These are phyloP conservation scores for Xestobium rufovillosum DNA, from an alignment of 2,888 invertebrate species.

Conservation along the genomic window DNA sequence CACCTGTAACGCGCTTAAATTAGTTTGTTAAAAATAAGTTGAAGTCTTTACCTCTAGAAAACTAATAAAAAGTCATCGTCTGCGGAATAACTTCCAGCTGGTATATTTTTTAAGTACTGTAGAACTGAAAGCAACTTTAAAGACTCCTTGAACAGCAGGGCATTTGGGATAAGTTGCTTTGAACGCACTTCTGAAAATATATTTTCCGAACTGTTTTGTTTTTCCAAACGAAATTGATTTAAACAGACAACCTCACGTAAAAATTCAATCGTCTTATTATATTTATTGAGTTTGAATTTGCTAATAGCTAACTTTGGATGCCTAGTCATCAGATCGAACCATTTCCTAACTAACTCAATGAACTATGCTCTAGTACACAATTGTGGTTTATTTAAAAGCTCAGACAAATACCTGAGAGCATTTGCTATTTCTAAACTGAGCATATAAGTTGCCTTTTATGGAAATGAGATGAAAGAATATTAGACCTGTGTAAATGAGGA, in stretches of 20 bases:
- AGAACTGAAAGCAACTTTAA: constrained; percentile 22
- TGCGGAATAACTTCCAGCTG: constrained; percentile 17
- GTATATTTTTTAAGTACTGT: constrained; percentile 17
- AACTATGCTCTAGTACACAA: constrained; percentile 17
- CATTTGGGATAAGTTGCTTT: too few relatives aligned
- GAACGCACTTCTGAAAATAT: constrained; percentile 19
- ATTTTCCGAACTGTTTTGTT: constrained; percentile 24
- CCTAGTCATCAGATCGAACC: constrained; percentile 18
- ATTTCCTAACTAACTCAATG: constrained; percentile 9
- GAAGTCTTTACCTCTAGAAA: too few relatives aligned
- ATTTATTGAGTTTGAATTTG: too few relatives aligned
- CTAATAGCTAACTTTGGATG: constrained; percentile 12
- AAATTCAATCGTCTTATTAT: constrained; percentile 16
- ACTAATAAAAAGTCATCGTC: constrained; percentile 20
- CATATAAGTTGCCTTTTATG: constrained; percentile 24
- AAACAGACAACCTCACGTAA: constrained; percentile 20
- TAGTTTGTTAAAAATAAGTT: too few relatives aligned
- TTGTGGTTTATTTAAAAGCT: constrained; percentile 9
- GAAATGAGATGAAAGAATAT: constrained; percentile 21
- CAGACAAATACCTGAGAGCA: constrained; percentile 19
- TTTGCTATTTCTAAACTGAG: constrained; percentile 18
- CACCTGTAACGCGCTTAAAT: too few relatives aligned
- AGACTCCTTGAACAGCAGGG: constrained; percentile 19
- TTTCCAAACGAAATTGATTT: too few relatives aligned
- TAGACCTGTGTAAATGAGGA: constrained; percentile 20